phyloP scores from a whole-genome alignment of 2,888 invertebrate species.

The Drosophila putrida region DNA sequence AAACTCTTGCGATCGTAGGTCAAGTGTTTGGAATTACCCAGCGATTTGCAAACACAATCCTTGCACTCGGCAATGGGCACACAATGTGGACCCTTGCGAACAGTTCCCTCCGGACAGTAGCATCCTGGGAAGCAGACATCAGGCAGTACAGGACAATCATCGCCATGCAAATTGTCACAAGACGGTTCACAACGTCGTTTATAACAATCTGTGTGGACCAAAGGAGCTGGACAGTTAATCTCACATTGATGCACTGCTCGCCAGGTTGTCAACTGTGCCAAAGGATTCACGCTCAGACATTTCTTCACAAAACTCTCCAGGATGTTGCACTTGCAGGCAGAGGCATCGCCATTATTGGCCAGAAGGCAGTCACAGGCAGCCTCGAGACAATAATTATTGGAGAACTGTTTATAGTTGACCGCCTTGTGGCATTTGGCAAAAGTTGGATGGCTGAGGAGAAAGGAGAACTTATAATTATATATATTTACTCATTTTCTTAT shows the following conservation, averaged over 20 bases:
- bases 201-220: conserved; percentile 94
- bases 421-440: conserved; percentile 88
- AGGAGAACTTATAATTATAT: too few relatives aligned
- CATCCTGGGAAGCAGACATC: conserved; percentile 93
- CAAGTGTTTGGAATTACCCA: conserved; percentile 92
- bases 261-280: conserved; percentile 90
- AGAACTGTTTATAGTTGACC: conserved; percentile 89
- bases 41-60: conserved; percentile 91
- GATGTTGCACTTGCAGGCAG: conserved; percentile 89
- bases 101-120: conserved; percentile 92
- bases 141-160: conserved; percentile 88
- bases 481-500: too few relatives aligned
- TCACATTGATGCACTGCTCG: conserved; percentile 90
- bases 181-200: conserved; percentile 92
- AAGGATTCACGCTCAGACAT: conserved; percentile 89
- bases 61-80: conserved; percentile 90
- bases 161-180: conserved; percentile 88
- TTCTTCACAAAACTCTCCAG: conserved; percentile 90
- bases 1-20: conserved; percentile 93
- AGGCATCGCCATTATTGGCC: conserved; percentile 84
- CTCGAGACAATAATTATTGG: conserved; percentile 90
- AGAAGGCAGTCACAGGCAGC: conserved; percentile 91
- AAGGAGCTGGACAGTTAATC: conserved; percentile 90
- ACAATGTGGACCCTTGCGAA: conserved; percentile 89
- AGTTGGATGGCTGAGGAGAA: conserved; percentile 87